A percentile compares a stretch with the other conserved stretches of the same genome.
Conservation (phyloP, 1,140 invertebrate genomes). For the Drosophila paulistorum region DNA sequence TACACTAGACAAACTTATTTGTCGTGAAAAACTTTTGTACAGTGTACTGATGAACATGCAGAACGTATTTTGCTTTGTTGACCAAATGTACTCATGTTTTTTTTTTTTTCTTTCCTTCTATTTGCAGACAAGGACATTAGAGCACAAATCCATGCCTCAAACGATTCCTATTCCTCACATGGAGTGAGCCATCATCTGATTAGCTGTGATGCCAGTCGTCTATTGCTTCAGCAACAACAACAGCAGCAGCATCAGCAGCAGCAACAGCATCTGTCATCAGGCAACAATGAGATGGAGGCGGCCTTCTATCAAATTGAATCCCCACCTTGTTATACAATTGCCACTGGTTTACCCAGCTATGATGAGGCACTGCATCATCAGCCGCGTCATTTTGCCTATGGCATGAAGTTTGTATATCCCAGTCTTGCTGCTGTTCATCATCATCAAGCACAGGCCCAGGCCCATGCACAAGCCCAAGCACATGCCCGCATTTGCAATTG, state of each 20-base stretch:
- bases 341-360: conserved; percentile 85
- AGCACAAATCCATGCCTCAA: conserved; percentile 66
- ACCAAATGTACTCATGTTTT: not conserved
- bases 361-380: conserved; percentile 85
- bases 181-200: conserved; percentile 61
- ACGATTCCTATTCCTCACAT: conserved; percentile 65
- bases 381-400: conserved; percentile 77
- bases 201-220: conserved; percentile 65
- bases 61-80: conserved; percentile 33
- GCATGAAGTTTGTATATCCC: conserved; percentile 81
- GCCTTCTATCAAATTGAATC: conserved; percentile 83
- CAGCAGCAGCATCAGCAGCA: conserved; percentile 29
- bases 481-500: conserved; percentile 65
- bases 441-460: conserved; percentile 57
- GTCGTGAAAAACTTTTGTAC: conserved; percentile 3
- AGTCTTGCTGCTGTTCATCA: conserved; percentile 79
- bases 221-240: conserved; percentile 47
- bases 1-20: conserved; percentile 14
- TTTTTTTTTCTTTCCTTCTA: conserved; percentile 32
- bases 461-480: conserved; percentile 34
- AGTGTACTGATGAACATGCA: conserved; percentile 27
- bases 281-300: conserved; percentile 49
- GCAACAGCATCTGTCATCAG: conserved; percentile 23
- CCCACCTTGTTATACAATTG: conserved; percentile 86
- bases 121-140: conserved; percentile 81